Evolutionary conservation across 1,140 invertebrate genomes (phyloP).

Genomic region (Micrasema longulum): DNA sequence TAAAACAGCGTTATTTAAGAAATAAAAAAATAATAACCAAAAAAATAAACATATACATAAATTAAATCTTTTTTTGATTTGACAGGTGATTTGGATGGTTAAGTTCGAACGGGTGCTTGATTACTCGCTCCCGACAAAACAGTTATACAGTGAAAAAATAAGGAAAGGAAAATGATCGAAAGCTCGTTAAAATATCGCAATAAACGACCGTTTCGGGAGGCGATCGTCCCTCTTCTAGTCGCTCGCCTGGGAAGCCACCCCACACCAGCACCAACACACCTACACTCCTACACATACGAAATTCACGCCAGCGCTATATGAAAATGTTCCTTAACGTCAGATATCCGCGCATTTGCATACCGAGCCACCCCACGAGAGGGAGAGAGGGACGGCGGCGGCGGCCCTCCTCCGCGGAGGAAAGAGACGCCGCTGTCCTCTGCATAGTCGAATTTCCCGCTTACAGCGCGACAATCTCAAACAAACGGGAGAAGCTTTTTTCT

Average conservation of each 20-base stretch:
- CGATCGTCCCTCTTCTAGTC: constrained; percentile 53
- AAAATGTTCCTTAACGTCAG: constrained; percentile 48
- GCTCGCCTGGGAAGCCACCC: constrained; percentile 37
- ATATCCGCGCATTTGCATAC: constrained; percentile 55
- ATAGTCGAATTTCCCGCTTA: constrained; percentile 20
- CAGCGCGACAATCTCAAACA: constrained; percentile 51
- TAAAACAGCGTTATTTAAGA: background rate
- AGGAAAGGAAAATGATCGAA: constrained; percentile 32
- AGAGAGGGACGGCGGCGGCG: constrained; percentile 20
- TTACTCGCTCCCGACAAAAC: background rate
- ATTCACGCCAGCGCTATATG: constrained; percentile 41
- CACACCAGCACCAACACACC: constrained; percentile 11
- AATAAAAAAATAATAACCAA: constrained; percentile 15
- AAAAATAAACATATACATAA: background rate
- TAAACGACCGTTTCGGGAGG: constrained; percentile 54
- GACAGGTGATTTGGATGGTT: background rate
- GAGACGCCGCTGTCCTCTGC: constrained; percentile 43
- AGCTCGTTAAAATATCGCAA: constrained; percentile 47
- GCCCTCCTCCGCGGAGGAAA: constrained; percentile 29
- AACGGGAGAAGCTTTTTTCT: constrained; percentile 48
- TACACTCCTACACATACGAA: constrained; percentile 29
- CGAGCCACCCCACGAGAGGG: constrained; percentile 40
- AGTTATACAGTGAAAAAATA: constrained; percentile 11
- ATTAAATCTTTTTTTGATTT: background rate
- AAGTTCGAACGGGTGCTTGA: constrained; percentile 3